A percentile compares a stretch with the other conserved stretches of the same genome.
phyloP scores from a whole-genome alignment of 2,797 vertebrate genomes.

The Sebastes matsubarae region DNA sequence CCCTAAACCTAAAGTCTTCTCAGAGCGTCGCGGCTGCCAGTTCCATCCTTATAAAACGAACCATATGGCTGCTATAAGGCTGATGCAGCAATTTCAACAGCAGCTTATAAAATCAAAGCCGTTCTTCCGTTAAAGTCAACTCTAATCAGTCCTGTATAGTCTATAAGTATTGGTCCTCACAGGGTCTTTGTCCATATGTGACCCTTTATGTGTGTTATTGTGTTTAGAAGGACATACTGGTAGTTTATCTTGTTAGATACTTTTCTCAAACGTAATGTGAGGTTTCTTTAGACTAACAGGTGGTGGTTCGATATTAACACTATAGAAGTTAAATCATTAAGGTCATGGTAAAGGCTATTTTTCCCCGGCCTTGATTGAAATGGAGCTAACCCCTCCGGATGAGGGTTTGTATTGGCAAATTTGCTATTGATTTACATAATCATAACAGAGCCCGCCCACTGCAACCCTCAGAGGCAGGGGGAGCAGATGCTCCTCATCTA shows the following conservation, averaged over 20 bases:
- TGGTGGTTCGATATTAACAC: background rate
- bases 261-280: background rate
- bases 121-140: slow-evolving; percentile 41
- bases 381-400: background rate
- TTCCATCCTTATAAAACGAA: slow-evolving; percentile 28
- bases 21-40: slow-evolving; percentile 3
- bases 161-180: background rate
- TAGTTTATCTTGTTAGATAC: background rate
- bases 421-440: slow-evolving; percentile 50
- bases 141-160: slow-evolving; percentile 34
- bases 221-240: background rate
- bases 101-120: slow-evolving; percentile 34
- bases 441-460: slow-evolving; percentile 19
- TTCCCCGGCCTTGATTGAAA: background rate
- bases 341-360: slow-evolving; percentile 27
- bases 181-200: slow-evolving; percentile 9
- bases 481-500: slow-evolving; percentile 54
- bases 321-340: slow-evolving; percentile 3
- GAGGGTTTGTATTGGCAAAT: slow-evolving; percentile 24
- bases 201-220: background rate
- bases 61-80: slow-evolving; percentile 30
- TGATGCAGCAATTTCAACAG: slow-evolving; percentile 36
- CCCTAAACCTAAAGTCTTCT: background rate
- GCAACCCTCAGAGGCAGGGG: slow-evolving; percentile 23
- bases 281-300: slow-evolving; percentile 5